A percentile compares a stretch with the other conserved stretches of the same genome.
Evolutionary conservation across 2,888 invertebrate species (phyloP).

Genomic region (Gisinianus flammeolus): DNA sequence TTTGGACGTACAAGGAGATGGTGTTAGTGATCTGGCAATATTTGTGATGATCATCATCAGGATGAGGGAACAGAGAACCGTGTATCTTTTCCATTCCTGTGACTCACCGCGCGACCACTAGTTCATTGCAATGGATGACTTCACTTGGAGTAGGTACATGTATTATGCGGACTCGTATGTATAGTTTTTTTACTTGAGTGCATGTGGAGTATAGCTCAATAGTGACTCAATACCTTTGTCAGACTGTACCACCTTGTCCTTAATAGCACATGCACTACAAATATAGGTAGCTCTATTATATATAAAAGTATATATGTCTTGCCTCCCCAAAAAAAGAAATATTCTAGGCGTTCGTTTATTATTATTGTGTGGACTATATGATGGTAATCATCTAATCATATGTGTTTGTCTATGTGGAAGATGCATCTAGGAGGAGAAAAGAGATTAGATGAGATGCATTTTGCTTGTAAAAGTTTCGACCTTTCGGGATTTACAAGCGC

Average conservation of each 20-base stretch:
- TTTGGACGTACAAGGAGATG: not conserved
- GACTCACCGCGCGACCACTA: constrained; percentile 21
- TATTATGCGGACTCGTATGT: no score
- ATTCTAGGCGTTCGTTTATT: no score
- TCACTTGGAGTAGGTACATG: not conserved
- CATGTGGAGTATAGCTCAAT: not conserved
- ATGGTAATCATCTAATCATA: not conserved
- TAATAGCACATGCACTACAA: not conserved
- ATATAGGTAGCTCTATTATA: not conserved
- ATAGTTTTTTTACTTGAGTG: not conserved
- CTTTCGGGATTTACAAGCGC: not conserved
- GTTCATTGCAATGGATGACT: not conserved
- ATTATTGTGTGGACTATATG: not conserved
- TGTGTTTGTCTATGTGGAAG: not conserved
- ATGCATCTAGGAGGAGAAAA: not conserved
- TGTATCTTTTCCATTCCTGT: constrained; percentile 2
- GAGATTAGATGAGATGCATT: not conserved
- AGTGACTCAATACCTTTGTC: not conserved
- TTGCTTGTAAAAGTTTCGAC: not conserved
- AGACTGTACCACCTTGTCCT: not conserved
- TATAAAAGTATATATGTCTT: no score
- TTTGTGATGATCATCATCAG: no score
- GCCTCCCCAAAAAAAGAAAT: no score
- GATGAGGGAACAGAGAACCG: not conserved
- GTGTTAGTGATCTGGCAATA: not conserved